Evolutionary conservation across 2,888 invertebrate genomes (phyloP).

Genomic region (Ephialtes manifestator): DNA sequence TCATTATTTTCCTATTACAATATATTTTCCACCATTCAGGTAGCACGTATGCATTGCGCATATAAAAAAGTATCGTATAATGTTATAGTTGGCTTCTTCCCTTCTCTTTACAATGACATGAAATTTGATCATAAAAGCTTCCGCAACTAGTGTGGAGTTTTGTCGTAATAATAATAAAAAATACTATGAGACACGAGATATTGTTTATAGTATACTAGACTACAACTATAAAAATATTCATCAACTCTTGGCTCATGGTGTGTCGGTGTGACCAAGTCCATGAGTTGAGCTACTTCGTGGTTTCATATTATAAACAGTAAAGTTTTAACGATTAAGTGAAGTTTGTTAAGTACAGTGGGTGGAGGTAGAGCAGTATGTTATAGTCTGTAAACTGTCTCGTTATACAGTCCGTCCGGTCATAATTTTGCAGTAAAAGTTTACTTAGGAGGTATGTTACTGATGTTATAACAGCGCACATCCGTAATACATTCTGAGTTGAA

Average conservation of each 20-base stretch:
- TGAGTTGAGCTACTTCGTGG: conserved; percentile 9
- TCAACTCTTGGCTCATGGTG: conserved; percentile 12
- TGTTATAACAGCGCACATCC: not conserved
- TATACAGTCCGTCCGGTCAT: conserved; percentile 8
- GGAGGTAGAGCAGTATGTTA: not conserved
- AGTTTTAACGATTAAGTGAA: conserved; percentile 49
- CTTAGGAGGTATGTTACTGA: conserved; percentile 8
- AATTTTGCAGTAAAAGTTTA: conserved; percentile 24
- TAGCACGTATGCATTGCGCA: not conserved
- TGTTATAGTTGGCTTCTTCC: not conserved
- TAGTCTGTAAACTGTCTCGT: conserved; percentile 20
- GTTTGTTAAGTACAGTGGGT: conserved; percentile 32
- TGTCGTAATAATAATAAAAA: conserved; percentile 34
- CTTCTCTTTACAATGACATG: conserved; percentile 1
- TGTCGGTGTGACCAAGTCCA: conserved; percentile 19
- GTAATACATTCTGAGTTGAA: not conserved
- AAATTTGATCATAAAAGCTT: conserved; percentile 19
- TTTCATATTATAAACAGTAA: conserved; percentile 38
- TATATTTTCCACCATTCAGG: not conserved
- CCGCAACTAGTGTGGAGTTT: conserved; percentile 13
- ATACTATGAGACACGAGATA: conserved; percentile 20
- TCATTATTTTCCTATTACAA: not conserved
- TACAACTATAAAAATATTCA: conserved; percentile 50
- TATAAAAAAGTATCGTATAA: conserved; percentile 10
- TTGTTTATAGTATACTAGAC: conserved; percentile 28